Conservation (phyloP, 1,140 invertebrate genomes). For the Nasonia vitripennis region DNA sequence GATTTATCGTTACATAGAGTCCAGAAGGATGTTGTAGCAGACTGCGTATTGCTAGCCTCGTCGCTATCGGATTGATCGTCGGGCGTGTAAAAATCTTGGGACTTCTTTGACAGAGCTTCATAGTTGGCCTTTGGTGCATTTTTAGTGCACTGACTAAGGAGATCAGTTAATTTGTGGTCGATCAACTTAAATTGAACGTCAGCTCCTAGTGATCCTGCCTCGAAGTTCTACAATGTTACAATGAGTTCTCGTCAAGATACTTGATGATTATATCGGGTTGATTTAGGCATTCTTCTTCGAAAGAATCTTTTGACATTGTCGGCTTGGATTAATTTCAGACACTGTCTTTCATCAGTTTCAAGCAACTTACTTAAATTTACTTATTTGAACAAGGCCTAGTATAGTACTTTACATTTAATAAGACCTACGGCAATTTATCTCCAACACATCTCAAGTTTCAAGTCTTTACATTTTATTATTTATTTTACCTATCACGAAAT, state of each 20-base stretch:
- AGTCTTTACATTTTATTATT: neutral
- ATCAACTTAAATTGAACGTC: constrained; percentile 67
- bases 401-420: neutral
- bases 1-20: constrained; percentile 65
- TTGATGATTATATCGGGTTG: neutral
- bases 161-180: constrained; percentile 64
- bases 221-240: constrained; percentile 69
- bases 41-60: constrained; percentile 65
- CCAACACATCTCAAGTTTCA: neutral
- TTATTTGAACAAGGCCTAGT: no score
- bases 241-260: constrained; percentile 47
- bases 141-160: constrained; percentile 66
- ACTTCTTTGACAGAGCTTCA: constrained; percentile 60
- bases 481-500: neutral
- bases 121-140: constrained; percentile 65
- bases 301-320: constrained; percentile 20
- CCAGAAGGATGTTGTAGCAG: constrained; percentile 63
- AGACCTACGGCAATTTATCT: neutral
- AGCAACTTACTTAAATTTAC: no score
- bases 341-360: neutral
- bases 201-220: constrained; percentile 67
- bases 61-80: constrained; percentile 70
- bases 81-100: constrained; percentile 57
- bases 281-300: neutral
- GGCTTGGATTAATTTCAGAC: neutral